phyloP scores from a whole-genome alignment of 2,797 vertebrate species.

The Danionella dracula region DNA sequence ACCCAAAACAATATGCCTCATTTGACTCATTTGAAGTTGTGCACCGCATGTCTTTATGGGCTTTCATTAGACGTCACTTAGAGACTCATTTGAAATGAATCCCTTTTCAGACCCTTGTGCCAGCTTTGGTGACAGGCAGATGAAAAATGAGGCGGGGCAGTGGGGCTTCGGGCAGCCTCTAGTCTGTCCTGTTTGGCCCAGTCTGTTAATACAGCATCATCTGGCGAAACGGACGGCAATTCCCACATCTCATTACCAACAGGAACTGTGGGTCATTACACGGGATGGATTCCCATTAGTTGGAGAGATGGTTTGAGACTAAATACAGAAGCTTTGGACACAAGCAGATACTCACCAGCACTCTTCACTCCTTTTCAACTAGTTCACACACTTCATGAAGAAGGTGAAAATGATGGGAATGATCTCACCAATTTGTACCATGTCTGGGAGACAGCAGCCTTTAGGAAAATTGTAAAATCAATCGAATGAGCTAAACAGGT shows the following conservation, averaged over 20 bases:
- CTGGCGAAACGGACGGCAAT: conserved; percentile 86
- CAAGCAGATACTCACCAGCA: conserved; percentile 7
- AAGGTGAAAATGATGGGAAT: neutral
- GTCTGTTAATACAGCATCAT: conserved; percentile 88
- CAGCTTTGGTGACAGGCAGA: conserved; percentile 74
- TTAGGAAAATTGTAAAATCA: neutral
- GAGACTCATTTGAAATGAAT: conserved; percentile 70
- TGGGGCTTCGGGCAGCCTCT: conserved; percentile 66
- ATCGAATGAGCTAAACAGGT: neutral
- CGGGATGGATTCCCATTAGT: conserved; percentile 86
- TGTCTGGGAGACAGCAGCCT: neutral
- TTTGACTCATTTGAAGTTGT: conserved; percentile 31
- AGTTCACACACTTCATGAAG: conserved; percentile 14
- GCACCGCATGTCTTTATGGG: conserved; percentile 46
- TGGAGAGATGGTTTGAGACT: conserved; percentile 59
- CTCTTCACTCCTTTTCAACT: conserved; percentile 10
- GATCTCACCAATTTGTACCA: neutral
- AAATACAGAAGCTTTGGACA: conserved; percentile 38
- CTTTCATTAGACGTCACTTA: conserved; percentile 69
- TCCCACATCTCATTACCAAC: conserved; percentile 91
- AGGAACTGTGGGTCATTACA: conserved; percentile 87
- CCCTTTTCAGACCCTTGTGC: conserved; percentile 63
- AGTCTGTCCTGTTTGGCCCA: conserved; percentile 71
- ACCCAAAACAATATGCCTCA: conserved; percentile 18
- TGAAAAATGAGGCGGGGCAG: conserved; percentile 79